Conservation (phyloP, 2,888 invertebrate genomes). For the Phorcus lineatus region DNA sequence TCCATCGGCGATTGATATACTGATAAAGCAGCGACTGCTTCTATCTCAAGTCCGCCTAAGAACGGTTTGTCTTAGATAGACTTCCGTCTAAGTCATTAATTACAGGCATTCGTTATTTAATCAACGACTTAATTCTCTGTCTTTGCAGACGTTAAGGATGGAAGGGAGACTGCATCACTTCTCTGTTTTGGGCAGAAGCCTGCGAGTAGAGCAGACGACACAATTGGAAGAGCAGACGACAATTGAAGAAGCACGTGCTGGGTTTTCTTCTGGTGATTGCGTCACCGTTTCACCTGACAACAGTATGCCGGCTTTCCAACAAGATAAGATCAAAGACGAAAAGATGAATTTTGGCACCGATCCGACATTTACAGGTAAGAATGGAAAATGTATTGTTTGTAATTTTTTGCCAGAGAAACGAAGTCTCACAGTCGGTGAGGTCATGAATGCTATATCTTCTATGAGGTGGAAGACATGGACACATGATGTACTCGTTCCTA, state of each 20-base stretch:
- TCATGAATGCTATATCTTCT: no score
- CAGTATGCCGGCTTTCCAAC: neutral
- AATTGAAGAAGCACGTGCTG: slow-evolving; percentile 16
- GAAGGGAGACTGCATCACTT: slow-evolving; percentile 19
- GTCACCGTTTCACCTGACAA: neutral
- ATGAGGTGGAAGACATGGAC: no score
- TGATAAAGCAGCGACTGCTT: slow-evolving; percentile 30
- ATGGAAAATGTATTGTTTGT: no score
- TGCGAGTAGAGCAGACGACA: slow-evolving; percentile 13
- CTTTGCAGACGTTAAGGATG: slow-evolving; percentile 20
- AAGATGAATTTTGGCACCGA: slow-evolving; percentile 10
- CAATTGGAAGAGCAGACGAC: slow-evolving; percentile 16
- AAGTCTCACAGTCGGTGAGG: no score
- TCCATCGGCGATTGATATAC: slow-evolving; percentile 42
- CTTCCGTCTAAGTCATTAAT: slow-evolving; percentile 26
- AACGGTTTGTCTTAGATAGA: slow-evolving; percentile 24
- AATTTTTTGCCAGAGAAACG: no score
- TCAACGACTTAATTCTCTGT: slow-evolving; percentile 31
- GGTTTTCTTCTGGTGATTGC: slow-evolving; percentile 7
- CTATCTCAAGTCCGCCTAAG: slow-evolving; percentile 26
- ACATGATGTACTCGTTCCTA: no score
- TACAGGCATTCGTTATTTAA: slow-evolving; percentile 24
- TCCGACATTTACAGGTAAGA: slow-evolving; percentile 6
- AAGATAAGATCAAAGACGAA: slow-evolving; percentile 3
- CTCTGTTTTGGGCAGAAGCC: neutral